phyloP scores from a whole-genome alignment of 2,888 invertebrate species.

The Drymonia ruficornis region DNA sequence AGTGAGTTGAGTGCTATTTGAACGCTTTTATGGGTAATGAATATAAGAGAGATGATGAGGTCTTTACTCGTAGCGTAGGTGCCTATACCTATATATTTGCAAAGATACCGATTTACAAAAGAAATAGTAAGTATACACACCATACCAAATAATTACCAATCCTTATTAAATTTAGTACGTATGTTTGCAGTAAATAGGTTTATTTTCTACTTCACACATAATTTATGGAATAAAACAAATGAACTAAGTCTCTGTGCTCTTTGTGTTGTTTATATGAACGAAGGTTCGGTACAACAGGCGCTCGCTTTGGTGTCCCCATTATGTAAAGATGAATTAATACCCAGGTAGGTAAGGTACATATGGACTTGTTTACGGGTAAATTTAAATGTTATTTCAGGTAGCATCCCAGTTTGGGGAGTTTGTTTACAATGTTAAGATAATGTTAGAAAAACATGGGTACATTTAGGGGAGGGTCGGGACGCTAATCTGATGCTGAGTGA shows the following conservation, averaged over 20 bases:
- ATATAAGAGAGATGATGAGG: too few species aligned
- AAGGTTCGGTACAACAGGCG: too few species aligned
- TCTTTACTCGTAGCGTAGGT: too few species aligned
- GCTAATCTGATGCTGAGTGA: conserved; percentile 77
- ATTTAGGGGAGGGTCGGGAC: conserved; percentile 59
- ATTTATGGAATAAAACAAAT: too few species aligned
- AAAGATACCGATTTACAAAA: too few species aligned
- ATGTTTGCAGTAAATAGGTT: too few species aligned
- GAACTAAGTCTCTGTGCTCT: too few species aligned
- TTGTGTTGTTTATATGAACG: conserved; percentile 1
- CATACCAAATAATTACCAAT: too few species aligned
- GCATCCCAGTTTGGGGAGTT: conserved; percentile 45
- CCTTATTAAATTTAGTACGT: too few species aligned
- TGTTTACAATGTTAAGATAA: conserved; percentile 69
- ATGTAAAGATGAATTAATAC: not conserved
- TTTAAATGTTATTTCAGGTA: conserved; percentile 62
- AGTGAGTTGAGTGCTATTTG: not conserved
- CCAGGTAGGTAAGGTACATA: not conserved
- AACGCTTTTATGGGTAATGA: not conserved
- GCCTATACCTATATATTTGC: too few species aligned
- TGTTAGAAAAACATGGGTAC: conserved; percentile 75
- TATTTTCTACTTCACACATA: too few species aligned
- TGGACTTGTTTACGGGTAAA: conserved; percentile 20
- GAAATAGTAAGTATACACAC: too few species aligned
- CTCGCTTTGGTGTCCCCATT: conserved; percentile 9